A percentile compares a stretch with the other conserved stretches of the same genome.
Evolutionary conservation across 2,113 vertebrate genomes (phyloP).

Genomic region (Lophochroa leadbeateri): DNA sequence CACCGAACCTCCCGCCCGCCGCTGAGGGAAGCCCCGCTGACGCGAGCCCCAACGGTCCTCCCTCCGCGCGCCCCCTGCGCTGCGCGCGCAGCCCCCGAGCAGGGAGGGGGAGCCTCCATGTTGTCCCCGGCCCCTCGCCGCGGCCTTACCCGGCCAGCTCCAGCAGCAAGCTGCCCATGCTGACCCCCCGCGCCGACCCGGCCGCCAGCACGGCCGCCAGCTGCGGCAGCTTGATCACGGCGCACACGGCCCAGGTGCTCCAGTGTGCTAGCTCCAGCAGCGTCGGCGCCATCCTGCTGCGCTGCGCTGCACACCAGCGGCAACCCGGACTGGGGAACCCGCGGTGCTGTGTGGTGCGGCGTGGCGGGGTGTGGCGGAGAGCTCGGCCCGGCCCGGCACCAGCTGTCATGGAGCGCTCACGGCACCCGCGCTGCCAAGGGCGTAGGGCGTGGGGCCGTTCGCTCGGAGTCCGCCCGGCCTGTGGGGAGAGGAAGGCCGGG

Average conservation of each 20-base stretch:
- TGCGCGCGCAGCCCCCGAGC: background rate
- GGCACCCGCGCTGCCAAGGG: background rate
- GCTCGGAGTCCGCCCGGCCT: background rate
- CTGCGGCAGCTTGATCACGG: constrained; percentile 91
- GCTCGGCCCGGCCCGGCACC: background rate
- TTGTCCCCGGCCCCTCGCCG: too few relatives aligned
- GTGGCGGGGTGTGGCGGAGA: background rate
- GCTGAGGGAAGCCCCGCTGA: background rate
- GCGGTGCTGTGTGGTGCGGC: background rate
- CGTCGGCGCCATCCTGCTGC: background rate
- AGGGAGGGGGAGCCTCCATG: too few relatives aligned
- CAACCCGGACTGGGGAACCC: background rate
- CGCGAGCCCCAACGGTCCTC: background rate
- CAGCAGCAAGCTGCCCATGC: constrained; percentile 83
- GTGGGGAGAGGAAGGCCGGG: background rate
- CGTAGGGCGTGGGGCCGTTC: background rate
- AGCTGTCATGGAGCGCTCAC: background rate
- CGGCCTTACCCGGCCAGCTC: constrained; percentile 86
- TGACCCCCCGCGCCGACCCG: constrained; percentile 81
- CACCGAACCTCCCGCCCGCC: accelerated
- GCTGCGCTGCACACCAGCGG: background rate
- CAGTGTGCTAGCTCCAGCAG: constrained; percentile 73
- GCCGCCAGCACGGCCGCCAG: constrained; percentile 81
- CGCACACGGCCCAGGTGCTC: constrained; percentile 84
- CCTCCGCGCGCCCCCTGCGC: background rate